Conservation (phyloP, 2,113 vertebrate species). For the cattle (Bos taurus) region ARS-UCD2.0 NW_020192292.1:8990001-8990500, state of each 20-base stretch:
- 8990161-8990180: neutral
- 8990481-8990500: neutral
- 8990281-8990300: neutral
- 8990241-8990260: neutral
- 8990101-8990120: neutral
- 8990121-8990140: neutral
- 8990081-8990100: neutral
- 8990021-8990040: neutral
- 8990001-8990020: neutral
- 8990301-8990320: neutral
- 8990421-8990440: neutral
- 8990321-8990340: neutral
- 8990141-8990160: neutral
- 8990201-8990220: neutral
- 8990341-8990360: neutral
- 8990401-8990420: neutral
- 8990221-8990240: neutral
- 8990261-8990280: neutral
- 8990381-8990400: neutral
- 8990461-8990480: neutral
- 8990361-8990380: neutral
- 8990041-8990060: neutral
- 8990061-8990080: neutral
- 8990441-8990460: neutral
- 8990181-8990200: neutral